Base-by-base conservation (phyloP, 1,140 invertebrate species). In the Ptiloglossa arizonensis region DNA sequence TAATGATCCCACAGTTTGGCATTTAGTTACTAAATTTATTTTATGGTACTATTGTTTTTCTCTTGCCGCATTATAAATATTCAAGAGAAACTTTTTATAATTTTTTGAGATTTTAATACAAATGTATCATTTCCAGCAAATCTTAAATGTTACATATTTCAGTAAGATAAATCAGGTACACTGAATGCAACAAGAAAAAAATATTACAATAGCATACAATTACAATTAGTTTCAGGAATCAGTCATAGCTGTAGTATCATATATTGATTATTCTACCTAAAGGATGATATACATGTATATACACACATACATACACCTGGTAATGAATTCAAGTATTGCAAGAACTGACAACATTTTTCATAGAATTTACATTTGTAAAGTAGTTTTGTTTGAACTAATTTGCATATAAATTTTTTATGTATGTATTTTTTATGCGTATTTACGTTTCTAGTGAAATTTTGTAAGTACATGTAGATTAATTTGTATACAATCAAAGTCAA, bases 1-100 rank as follows among this genome's bases (percentile, higher is more conserved):
- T 79, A 54, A 19, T 82, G 44, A 75, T 80, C 44, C 69, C 48
- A 54, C 6, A 29, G 35, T 79, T 81, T 73, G 74, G 52, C 64
- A 80, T 80, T 66, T 80, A 64, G 22, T 70, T 56, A 13, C 6
- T 63, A 46, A 29, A 44, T 13, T n/a, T 32, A 27, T 79, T 73
- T 62, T 19, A 41, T 13, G 29, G 4, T 35, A 68, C 22, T 22
- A 35, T 29, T 38, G 41, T 63, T 13, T 64, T 46, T 29, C 24
- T 80, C 41, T 76, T 76, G 48, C 11, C 27, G 52, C 60, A 72
- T 72, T 46, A 13, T 48, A 15, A 54, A 50, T 73, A 73, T 48
- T 64, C 27, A 50, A n/a, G 2, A 27, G 22, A 8, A 52, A 15
- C 35, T 60, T 5, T 50, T 9, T 56, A 38, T 27, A 56, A 44